These are phyloP conservation scores for Bos javanicus DNA, from an alignment of 2,113 vertebrate genomes.

Conservation along the genomic window DNA sequence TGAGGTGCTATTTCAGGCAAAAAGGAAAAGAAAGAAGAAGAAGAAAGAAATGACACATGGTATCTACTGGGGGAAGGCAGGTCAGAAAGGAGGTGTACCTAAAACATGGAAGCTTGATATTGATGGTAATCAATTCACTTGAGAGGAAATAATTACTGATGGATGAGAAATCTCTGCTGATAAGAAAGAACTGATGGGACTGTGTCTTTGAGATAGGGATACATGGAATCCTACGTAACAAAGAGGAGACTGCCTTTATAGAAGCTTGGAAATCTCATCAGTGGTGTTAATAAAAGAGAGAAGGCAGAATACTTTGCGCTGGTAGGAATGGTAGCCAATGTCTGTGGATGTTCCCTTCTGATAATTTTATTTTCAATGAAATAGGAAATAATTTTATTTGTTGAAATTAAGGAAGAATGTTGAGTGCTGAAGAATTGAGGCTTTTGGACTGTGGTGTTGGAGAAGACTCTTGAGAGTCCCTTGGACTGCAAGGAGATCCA, in stretches of 20 bases:
- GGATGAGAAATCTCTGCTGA: neutral
- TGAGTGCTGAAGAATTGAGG: neutral
- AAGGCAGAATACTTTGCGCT: neutral
- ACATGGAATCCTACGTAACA: neutral
- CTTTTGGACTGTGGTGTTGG: neutral
- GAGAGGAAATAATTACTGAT: neutral
- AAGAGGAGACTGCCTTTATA: fast-evolving
- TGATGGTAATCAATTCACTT: neutral
- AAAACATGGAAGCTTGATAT: neutral
- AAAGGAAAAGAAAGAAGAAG: neutral
- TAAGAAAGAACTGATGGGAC: neutral
- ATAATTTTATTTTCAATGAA: neutral
- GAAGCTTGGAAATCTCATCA: neutral
- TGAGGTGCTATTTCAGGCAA: neutral
- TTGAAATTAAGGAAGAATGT: neutral
- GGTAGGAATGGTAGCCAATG: fast-evolving
- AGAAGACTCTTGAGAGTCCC: neutral
- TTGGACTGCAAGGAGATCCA: neutral
- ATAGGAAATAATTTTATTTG: neutral
- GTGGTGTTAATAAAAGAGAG: neutral
- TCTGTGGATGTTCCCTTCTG: neutral
- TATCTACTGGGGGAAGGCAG: neutral
- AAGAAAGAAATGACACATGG: neutral
- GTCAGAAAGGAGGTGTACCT: neutral
- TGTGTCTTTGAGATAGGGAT: neutral